A percentile compares a stretch with the other conserved stretches of the same genome.
Conservation (phyloP, 2,888 invertebrate species). For the Macropis europaea region DNA sequence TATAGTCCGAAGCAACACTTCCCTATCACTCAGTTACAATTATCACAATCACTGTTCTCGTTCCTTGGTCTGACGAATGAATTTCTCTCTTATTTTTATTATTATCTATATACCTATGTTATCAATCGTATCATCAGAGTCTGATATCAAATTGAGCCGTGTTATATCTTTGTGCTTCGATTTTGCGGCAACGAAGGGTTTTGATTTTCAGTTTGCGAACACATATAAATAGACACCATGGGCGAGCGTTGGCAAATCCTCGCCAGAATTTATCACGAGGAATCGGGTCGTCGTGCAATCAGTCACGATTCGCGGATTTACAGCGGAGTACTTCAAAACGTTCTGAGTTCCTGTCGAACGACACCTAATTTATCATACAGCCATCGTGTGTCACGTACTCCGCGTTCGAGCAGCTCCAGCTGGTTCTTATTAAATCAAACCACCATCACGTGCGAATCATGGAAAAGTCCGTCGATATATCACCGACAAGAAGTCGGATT, state of each 20-base stretch:
- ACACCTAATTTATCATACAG: conserved; percentile 22
- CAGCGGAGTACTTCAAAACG: neutral
- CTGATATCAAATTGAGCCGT: neutral
- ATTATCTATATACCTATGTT: no score
- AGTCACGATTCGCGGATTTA: conserved; percentile 16
- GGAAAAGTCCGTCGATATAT: neutral
- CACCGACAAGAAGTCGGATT: neutral
- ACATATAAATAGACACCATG: conserved; percentile 30
- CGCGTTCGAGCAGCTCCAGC: neutral
- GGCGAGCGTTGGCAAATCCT: conserved; percentile 25
- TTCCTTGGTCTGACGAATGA: no score
- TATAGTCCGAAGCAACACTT: neutral
- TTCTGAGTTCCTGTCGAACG: neutral
- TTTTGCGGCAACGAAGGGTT: neutral
- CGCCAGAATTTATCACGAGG: conserved; percentile 16
- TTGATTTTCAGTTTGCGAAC: conserved; percentile 18
- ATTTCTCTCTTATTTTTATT: no score
- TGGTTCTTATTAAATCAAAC: neutral
- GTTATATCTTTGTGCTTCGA: neutral
- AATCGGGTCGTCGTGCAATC: conserved; percentile 22
- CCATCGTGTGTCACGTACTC: neutral
- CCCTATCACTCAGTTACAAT: neutral
- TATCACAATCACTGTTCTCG: neutral
- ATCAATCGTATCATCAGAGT: neutral
- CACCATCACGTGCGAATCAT: neutral